Evolutionary conservation across 2,797 vertebrate genomes (phyloP).

Genomic region (Mionectes olivaceus): DNA sequence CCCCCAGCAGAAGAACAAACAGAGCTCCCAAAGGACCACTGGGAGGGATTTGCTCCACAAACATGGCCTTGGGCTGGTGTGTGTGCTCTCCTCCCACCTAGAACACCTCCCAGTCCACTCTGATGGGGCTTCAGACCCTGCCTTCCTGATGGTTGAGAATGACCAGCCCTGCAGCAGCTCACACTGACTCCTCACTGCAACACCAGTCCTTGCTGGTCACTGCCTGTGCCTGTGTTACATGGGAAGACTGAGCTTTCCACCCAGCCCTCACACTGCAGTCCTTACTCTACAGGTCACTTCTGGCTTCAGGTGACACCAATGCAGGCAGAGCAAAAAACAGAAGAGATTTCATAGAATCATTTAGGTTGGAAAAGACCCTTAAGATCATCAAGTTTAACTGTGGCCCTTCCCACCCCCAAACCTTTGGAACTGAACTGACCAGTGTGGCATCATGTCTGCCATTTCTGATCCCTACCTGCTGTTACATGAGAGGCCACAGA

Average conservation of each 20-base stretch:
- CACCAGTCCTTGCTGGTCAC: background rate
- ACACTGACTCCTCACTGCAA: rapidly evolving
- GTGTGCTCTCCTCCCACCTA: background rate
- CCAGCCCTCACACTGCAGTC: background rate
- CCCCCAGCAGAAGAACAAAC: background rate
- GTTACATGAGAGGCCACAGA: background rate
- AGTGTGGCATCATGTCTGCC: background rate
- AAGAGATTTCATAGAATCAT: background rate
- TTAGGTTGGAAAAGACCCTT: background rate
- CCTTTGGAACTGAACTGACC: background rate
- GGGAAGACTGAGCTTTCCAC: background rate
- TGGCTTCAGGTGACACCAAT: background rate
- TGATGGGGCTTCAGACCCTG: background rate
- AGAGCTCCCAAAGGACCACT: background rate
- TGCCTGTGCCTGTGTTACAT: background rate
- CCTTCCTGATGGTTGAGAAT: background rate
- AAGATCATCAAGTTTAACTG: background rate
- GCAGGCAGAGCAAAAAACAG: background rate
- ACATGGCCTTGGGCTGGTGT: background rate
- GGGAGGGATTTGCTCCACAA: background rate
- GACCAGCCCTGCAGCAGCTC: background rate
- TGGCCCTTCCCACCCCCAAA: background rate
- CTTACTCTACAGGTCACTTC: background rate
- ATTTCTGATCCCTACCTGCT: background rate
- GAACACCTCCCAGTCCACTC: background rate